phyloP scores from a whole-genome alignment of 2,797 vertebrate genomes.

The Sebastes flavidus region DNA sequence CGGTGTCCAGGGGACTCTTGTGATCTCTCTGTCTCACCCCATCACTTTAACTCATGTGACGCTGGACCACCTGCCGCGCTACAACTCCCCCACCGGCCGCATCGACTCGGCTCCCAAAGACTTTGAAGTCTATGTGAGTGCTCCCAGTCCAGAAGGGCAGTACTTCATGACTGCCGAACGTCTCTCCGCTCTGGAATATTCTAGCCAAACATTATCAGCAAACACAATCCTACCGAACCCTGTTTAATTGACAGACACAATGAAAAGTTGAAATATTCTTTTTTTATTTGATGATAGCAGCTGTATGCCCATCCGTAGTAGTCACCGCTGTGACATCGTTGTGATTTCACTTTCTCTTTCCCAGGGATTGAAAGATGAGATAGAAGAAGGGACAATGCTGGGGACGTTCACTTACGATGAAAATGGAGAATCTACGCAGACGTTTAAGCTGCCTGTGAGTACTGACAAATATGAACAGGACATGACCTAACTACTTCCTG shows the following conservation, averaged over 20 bases:
- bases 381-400: slow-evolving; percentile 85
- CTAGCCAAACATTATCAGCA: no score
- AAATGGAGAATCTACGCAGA: slow-evolving; percentile 88
- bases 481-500: neutral
- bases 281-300: neutral
- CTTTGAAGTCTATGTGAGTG: slow-evolving; percentile 80
- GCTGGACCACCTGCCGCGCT: slow-evolving; percentile 91
- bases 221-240: neutral
- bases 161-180: neutral
- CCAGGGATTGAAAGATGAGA: slow-evolving; percentile 88
- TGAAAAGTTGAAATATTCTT: neutral
- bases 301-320: neutral
- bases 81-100: slow-evolving; percentile 87
- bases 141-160: neutral
- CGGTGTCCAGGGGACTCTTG: slow-evolving; percentile 90
- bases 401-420: slow-evolving; percentile 89
- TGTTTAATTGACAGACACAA: neutral
- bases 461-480: neutral
- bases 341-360: neutral
- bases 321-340: neutral
- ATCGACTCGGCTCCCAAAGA: slow-evolving; percentile 93
- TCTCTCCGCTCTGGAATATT: no score
- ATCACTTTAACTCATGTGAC: slow-evolving; percentile 89
- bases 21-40: slow-evolving; percentile 89
- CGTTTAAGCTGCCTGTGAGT: slow-evolving; percentile 88